phyloP scores from a whole-genome alignment of 2,888 invertebrate species.

The Andrena bicolor region DNA sequence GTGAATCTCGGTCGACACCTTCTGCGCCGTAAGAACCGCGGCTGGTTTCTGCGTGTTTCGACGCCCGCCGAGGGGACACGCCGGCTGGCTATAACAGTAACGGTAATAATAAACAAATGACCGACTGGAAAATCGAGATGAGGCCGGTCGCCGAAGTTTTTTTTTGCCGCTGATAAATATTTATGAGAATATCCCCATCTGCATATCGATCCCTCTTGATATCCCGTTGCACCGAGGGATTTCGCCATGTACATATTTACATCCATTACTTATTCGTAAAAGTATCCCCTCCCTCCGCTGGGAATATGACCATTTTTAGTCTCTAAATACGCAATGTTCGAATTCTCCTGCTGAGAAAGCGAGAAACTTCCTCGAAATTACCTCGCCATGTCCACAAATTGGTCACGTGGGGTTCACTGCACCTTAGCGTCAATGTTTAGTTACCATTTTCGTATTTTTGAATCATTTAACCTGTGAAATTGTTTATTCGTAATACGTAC shows the following conservation, averaged over 20 bases:
- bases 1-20: constrained; percentile 41
- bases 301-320: neutral
- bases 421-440: too few species aligned
- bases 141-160: constrained; percentile 8
- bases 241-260: constrained; percentile 16
- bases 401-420: too few species aligned
- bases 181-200: constrained; percentile 37
- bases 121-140: constrained; percentile 28
- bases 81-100: constrained; percentile 4
- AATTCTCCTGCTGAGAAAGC: too few species aligned
- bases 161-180: constrained; percentile 30
- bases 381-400: too few species aligned
- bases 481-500: too few species aligned
- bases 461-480: too few species aligned
- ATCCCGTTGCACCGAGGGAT: constrained; percentile 36
- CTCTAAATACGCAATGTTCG: too few species aligned
- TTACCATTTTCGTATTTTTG: too few species aligned
- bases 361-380: too few species aligned
- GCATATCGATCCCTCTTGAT: constrained; percentile 22
- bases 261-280: constrained; percentile 20
- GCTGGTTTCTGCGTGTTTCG: constrained; percentile 6
- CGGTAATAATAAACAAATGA: constrained; percentile 31
- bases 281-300: constrained; percentile 6
- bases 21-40: neutral
- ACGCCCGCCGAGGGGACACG: neutral